Base-by-base conservation (phyloP, 2,113 vertebrate genomes). In the Paracyprichromis sp. region DNA sequence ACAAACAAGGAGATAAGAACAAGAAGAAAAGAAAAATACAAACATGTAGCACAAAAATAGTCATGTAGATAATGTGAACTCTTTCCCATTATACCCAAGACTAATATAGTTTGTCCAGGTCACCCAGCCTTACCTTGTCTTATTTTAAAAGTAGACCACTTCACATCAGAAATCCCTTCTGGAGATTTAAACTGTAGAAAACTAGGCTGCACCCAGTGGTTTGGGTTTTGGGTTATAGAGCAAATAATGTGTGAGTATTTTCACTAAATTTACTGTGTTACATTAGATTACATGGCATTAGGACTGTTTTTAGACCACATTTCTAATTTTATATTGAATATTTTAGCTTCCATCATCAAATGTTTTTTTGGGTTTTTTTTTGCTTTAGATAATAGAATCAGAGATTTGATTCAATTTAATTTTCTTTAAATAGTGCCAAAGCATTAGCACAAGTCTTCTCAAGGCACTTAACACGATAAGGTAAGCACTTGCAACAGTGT, bases 101-200 rank as follows among this genome's bases (percentile, higher is more conserved):
- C 29, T 85, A 90, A 92, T 91, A 83, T 94, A 92, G 91, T 84
- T 63, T 47, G 87, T 85, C 71, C 82, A 87, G 92, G 90, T 92
- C 90, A 86, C 52, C 73, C 4, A 57, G 83, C 52, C 57, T 87
- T 92, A 86, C 76, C 81, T 85, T 47, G 80, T 85, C 90, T 80
- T 88, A 87, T 89, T 91, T 93, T 85, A 57, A 92, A 95, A 93
- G 88, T 93, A 92, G 90, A 90, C 59, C 90, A 87, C 79, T 53
- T 86, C 19, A 50, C 45, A 31, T 78, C 45, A 87, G 76, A 87
- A 84, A 61, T 82, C 66, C 87, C 85, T 84, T 79, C 66, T 88
- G 86, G 85, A 92, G 84, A 84, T 73, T 80, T 69, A 53, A 69
- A 56, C 83, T 80, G 36, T 34, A 83, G 19, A 82, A 90, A 93